Base-by-base conservation (phyloP, 2,113 vertebrate species). In the Pelmatolapia mariae region DNA sequence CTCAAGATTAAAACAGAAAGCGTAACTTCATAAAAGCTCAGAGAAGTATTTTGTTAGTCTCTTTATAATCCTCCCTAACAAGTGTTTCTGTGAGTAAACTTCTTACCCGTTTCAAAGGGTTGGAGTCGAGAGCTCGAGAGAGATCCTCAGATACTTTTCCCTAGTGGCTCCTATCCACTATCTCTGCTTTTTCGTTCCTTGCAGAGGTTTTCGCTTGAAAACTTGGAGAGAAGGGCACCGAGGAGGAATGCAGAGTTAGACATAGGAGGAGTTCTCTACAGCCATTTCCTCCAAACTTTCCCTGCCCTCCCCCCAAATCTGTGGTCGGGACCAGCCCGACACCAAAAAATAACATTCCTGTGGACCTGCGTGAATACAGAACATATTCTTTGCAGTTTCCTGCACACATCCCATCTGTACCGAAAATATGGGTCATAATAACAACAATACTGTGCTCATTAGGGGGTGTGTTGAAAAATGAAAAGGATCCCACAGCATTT, bases 231-330 rank as follows among this genome's bases (percentile, higher is more conserved):
- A 91, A 87, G 79, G 40, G 43, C 78, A 59, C 29, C 80, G 82
- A 80, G 33, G 31, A 89, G 94, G 95, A 96, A 96, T 95, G 95
- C 88, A 87, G 89, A 90, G 89, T 92, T 71, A 82, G 87, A 94
- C 92, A 89, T 87, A 95, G 94, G 94, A 91, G 95, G 92, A 92
- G 94, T 92, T 63, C 81, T 89, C 63, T 57, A 94, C 93, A 91
- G 93, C 91, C 95, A 95, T 94, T 97, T 96, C 94, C 95, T 95
- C 90, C 83, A 50, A 91, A 90, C 45, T 61, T 85, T 71, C 89
- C 79, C 85, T 73, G 80, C 90, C 94, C 92, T 91, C 93, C 93
- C 89, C 82, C 93, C 40, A 92, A 93, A 91, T 76, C 61, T 90
- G 81, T 76, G 88, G 90, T 89, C 79, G 63, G 59, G 85, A 91